Evolutionary conservation across 2,113 vertebrate species (phyloP), one percentile per base, ranked within the genome.

Genomic region (Trogon surrucura): DNA sequence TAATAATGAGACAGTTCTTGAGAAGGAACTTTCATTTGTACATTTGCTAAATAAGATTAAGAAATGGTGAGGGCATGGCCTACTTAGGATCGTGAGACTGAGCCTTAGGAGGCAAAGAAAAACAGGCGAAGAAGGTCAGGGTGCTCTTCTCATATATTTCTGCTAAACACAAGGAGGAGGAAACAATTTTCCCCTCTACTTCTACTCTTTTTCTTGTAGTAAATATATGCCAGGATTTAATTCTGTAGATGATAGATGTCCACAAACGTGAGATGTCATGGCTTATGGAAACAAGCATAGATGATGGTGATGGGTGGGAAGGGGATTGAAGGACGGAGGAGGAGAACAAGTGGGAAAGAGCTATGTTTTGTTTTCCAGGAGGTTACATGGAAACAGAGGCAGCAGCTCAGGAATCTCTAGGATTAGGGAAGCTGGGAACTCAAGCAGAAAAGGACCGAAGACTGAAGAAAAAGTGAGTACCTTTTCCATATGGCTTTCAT

Each of bases 391-490:
- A 99, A 97, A 96, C 98, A 2, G 99, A 99, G 80, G 97, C 98
- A 92, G 98, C 98, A 14, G 98, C 98, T 89, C 99, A 99, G 96
- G 99, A 99, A 89, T 98, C 98, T 62, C 92, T 99, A 91, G 99
- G 98, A 21, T 93, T 99, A 92, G 97, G 99, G 89, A 99, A 99
- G 97, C 98, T 99, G 89, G 99, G 99, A 96, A 99, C 99, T 36
- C 99, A 99, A 97, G 99, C 99, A 26, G 99, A 99, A 97, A 99
- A 99, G 97, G 99, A 99, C 93, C 98, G 99, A 97, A 98, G 99
- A 85, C 97, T 99, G 74, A 99, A 99, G 98, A 99, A 99, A 98
- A 99, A 99, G 99, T 99, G 98, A 98, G 99, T 98, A 89, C 77
- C 57, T 19, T 85, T 67, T 85, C 54, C 38, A 38, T 65, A 19